Percentiles rank a stretch among this genome's conserved stretches.
Evolutionary conservation across 2,888 invertebrate species (phyloP).

Genomic region (Meandrusa payeni): DNA sequence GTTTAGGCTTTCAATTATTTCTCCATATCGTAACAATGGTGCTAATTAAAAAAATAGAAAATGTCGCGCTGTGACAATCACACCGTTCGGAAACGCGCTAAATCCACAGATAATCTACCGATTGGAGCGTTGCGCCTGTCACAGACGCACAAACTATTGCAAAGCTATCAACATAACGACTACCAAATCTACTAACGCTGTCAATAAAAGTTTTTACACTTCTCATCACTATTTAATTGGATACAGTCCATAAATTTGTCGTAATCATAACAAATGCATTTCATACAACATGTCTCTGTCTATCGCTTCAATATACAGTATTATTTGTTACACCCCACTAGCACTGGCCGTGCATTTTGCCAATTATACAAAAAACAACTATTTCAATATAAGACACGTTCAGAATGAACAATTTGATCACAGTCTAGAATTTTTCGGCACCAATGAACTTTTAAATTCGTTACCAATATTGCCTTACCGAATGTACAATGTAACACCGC

Average conservation of each 20-base stretch:
- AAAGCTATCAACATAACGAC: constrained; percentile 64
- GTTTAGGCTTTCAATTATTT: constrained; percentile 80
- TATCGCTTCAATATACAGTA: constrained; percentile 32
- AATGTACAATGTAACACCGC: constrained; percentile 47
- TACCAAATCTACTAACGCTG: constrained; percentile 60
- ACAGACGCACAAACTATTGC: constrained; percentile 48
- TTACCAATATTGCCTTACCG: constrained; percentile 55
- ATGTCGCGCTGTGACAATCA: constrained; percentile 47
- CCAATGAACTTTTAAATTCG: constrained; percentile 79
- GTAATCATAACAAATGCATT: constrained; percentile 62
- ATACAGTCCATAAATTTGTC: constrained; percentile 42
- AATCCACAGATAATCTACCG: too few species aligned
- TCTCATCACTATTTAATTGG: constrained; percentile 43
- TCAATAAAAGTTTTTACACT: constrained; percentile 45
- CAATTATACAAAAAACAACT: constrained; percentile 78
- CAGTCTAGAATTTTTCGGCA: constrained; percentile 80
- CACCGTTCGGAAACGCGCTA: too few species aligned
- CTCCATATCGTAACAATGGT: constrained; percentile 76
- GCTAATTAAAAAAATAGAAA: constrained; percentile 60
- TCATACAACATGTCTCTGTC: constrained; percentile 53
- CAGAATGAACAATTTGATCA: constrained; percentile 79
- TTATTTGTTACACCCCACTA: constrained; percentile 39
- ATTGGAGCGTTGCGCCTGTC: constrained; percentile 42
- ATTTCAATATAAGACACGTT: constrained; percentile 81
- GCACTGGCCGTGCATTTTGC: constrained; percentile 59